These are phyloP conservation scores for Salvelinus namaycush DNA, from an alignment of 2,113 vertebrate species.

Conservation along the genomic window DNA sequence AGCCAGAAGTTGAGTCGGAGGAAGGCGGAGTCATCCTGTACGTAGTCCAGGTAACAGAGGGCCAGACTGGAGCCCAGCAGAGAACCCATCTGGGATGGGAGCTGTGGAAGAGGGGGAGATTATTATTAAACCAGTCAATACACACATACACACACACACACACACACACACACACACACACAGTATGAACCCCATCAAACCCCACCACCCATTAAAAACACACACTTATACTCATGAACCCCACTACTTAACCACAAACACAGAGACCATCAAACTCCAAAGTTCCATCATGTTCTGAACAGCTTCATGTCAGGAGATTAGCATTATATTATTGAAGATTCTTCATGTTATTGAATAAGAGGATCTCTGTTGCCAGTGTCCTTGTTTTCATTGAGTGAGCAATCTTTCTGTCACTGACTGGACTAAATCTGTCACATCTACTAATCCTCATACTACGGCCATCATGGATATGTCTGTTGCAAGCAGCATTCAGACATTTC, in stretches of 20 bases:
- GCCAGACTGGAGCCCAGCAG: slow-evolving; percentile 83
- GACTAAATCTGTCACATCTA: slow-evolving; percentile 23
- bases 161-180: neutral
- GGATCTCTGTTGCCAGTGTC: slow-evolving; percentile 14
- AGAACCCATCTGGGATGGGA: slow-evolving; percentile 93
- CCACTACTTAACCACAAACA: neutral
- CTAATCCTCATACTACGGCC: slow-evolving; percentile 38
- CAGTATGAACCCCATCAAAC: neutral
- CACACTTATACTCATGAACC: neutral
- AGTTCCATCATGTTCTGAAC: neutral
- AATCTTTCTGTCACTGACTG: slow-evolving; percentile 17
- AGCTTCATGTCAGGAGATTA: slow-evolving; percentile 7
- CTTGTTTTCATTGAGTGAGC: slow-evolving; percentile 22
- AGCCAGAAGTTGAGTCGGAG: slow-evolving; percentile 91
- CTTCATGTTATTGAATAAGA: slow-evolving; percentile 4
- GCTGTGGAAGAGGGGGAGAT: slow-evolving; percentile 65
- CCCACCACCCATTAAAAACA: neutral
- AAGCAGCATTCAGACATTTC: slow-evolving; percentile 26
- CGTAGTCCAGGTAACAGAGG: slow-evolving; percentile 88
- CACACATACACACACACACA: neutral
- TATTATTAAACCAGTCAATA: slow-evolving; percentile 9
- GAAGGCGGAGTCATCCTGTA: slow-evolving; percentile 84
- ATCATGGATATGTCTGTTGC: slow-evolving; percentile 26
- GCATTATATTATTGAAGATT: neutral
- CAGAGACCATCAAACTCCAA: neutral